Evolutionary conservation across 2,797 vertebrate genomes (phyloP), one percentile per base, ranked within the genome.

Genomic region (Moxostoma hubbsi): DNA sequence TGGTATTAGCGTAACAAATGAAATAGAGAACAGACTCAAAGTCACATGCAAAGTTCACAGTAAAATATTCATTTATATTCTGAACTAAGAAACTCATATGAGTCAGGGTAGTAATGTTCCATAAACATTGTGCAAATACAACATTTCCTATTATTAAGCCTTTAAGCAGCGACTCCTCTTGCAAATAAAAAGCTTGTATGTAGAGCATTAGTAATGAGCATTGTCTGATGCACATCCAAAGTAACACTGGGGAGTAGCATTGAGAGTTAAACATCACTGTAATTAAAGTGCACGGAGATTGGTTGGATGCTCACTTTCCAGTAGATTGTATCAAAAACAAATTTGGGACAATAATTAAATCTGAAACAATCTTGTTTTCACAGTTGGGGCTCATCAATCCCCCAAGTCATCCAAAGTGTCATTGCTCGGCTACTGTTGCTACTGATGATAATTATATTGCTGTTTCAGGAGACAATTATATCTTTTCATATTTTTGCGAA

Each of bases 281-380:
- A 77, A 77, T 77, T 77, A 61, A 77, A 68, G 64, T 68, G 55
- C 54, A 77, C 58, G 18, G 24, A 55, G 53, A 58, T 50, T 77
- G 46, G 5, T 61, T 51, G 47, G 18, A 51, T 68, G 55, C 65
- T 68, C 47, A 51, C 46, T 61, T 59, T 68, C 5, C 68, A 61
- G 64, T 64, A 68, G 75, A 77, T 68, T 68, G n/a, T 43, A 68
- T 68, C 64, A 59, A 59, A 76, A 68, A 51, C 55, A 51, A 68
- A 61, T 68, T 51, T 15, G 9, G 46, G 55, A 77, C 46, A 61
- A 77, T 51, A 77, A 77, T 77, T 77, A 68, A 15, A 7, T 59
- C 46, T 68, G 46, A 68, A 68, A 50, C 53, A 24, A 67, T 76
- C 16, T 75, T 57, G 53, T 75, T 75, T 75, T 66, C 64, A 67